A percentile compares a stretch with the other conserved stretches of the same genome.
These are phyloP conservation scores for Frieseomelitta varia DNA, from an alignment of 1,140 invertebrate genomes.

Conservation along the genomic window DNA sequence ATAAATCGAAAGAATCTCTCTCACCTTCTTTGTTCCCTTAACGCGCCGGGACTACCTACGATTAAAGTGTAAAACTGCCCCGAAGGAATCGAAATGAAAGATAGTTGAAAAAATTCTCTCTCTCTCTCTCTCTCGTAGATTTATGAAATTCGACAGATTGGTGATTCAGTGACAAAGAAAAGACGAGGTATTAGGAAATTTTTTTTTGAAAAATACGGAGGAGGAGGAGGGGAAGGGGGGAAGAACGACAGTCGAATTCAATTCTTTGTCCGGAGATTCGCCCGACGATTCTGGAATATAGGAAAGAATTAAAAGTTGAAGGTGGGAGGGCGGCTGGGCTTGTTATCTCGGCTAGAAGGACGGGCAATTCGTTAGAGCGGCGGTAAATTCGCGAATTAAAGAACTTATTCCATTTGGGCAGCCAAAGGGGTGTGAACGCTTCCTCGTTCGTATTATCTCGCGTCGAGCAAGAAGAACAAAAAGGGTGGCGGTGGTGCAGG, in stretches of 20 bases:
- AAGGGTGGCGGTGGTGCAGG: constrained; percentile 63
- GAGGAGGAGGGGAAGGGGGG: too few relatives aligned
- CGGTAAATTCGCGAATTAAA: constrained; percentile 83
- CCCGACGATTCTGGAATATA: too few relatives aligned
- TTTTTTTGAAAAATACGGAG: too few relatives aligned
- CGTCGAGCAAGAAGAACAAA: constrained; percentile 62
- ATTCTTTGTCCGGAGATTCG: neutral
- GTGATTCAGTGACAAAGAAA: neutral
- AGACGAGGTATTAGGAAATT: neutral
- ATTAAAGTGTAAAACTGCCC: neutral
- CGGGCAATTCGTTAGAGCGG: constrained; percentile 66
- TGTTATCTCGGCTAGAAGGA: constrained; percentile 69
- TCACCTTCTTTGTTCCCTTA: neutral
- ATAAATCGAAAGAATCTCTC: constrained; percentile 45
- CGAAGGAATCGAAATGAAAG: neutral
- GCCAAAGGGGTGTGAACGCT: constrained; percentile 83
- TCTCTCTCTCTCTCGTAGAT: neutral
- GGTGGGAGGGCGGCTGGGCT: neutral
- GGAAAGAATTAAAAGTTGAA: constrained; percentile 38
- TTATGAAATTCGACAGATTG: neutral
- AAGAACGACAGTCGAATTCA: too few relatives aligned
- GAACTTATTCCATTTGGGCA: constrained; percentile 83
- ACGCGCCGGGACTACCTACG: neutral
- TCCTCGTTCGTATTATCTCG: constrained; percentile 81
- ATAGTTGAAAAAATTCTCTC: neutral